Evolutionary conservation across 2,888 invertebrate species (phyloP), one percentile per base, ranked within the genome.

Genomic region (Callinectes sapidus): DNA sequence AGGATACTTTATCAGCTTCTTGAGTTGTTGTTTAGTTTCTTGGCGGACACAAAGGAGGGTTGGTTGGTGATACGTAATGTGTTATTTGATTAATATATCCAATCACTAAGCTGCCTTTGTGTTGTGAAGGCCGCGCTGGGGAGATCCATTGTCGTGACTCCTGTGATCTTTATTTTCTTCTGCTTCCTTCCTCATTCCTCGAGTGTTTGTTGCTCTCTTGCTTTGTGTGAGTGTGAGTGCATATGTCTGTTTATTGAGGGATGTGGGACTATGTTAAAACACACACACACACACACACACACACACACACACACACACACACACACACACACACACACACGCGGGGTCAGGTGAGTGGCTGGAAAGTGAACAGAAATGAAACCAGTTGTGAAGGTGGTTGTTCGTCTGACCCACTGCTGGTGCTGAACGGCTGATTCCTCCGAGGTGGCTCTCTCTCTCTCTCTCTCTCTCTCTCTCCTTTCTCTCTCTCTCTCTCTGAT

Each of bases 291-390:
- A 81, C 81, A 85, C 81, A 81, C 85, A 54, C 55, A 90, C 61
- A 55, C 55, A 87, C 55, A 87, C 61, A 54, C n/a, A 86, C 66
- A 66, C 39, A 35, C 71, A 90, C 85, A 85, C 55, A 91, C 87
- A 87, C 61, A 86, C 86, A 91, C 91, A 87, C 87, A 91, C 91
- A 86, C 35, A 91, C 66, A 55, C 61, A 87, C 61, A 66, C 61
- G n/a, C 35, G 42, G 23, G 81, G 77, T 32, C 77, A 48, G 32
- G 81, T n/a, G 42, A 23, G 71, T 42, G 90, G n/a, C 81, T 71
- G 90, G 90, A 90, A 90, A 90, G 90, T 90, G 90, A 90, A 81
- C 77, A 90, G 54, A 90, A 90, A 90, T 48, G 48, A 48, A 90
- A 90, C 90, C 90, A 81, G 90, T 90, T 90, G 81, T 81, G 77